phyloP scores from a whole-genome alignment of 92 coral and sea anemone genomes.

The Porites rus region DNA sequence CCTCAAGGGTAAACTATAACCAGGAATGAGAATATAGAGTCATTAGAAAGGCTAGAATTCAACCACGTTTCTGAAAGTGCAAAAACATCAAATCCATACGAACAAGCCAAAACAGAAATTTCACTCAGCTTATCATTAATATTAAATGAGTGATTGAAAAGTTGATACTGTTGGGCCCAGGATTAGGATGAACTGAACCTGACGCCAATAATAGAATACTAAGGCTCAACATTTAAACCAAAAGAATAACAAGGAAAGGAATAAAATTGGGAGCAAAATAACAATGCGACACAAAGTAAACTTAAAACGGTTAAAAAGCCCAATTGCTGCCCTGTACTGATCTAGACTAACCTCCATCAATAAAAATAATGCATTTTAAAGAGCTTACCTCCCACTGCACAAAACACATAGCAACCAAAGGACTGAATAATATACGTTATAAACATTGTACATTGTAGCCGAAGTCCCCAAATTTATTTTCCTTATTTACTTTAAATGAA shows the following conservation, averaged over 20 bases:
- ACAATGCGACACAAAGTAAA: not conserved
- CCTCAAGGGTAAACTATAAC: not conserved
- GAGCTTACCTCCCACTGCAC: no score
- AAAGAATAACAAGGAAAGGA: slow-evolving; percentile 1
- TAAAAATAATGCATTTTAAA: no score
- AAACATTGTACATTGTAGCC: not conserved
- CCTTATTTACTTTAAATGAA: not conserved
- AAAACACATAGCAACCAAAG: not conserved
- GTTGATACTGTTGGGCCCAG: no score
- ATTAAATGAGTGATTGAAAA: not conserved
- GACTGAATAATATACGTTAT: not conserved
- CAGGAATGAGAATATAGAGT: slow-evolving; percentile 6
- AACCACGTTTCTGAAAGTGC: slow-evolving; percentile 15
- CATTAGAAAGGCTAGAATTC: slow-evolving; percentile 12
- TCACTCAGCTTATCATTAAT: not conserved
- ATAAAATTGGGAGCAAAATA: not conserved
- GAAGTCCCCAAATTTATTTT: no score
- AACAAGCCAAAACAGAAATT: not conserved
- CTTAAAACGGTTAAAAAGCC: not conserved
- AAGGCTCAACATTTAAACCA: not conserved
- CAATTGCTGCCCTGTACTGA: no score
- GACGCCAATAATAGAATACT: not conserved
- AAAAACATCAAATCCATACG: not conserved
- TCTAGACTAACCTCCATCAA: no score
- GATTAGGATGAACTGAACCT: no score